Evolutionary conservation across 2,888 invertebrate genomes (phyloP), one percentile per base, ranked within the genome.

Genomic region (Pachycephus smyrnensis): DNA sequence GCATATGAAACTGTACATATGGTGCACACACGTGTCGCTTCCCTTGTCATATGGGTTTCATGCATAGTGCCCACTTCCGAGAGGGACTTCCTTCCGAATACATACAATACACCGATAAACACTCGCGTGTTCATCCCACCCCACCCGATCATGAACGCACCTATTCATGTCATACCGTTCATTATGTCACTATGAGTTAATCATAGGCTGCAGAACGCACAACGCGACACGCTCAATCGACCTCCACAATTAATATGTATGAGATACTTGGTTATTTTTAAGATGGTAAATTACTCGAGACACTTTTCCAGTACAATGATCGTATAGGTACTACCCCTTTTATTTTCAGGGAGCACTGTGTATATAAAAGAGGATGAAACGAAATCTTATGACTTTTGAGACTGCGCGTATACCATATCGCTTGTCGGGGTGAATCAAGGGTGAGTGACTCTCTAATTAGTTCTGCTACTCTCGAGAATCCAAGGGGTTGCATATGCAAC

Each of bases 41-140:
- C 71, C 12, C 71, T 75, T 40, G 75, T 36, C 73, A 73, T 36
- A 32, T 33, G 73, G 33, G 71, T 33, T 69, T 32, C 68, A 32
- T 35, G 69, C 74, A 73, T 36, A 35, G 55, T 81, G 83, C 86
- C 23, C 86, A 86, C 86, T 89, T 89, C 89, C 89, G 89, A 89
- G 90, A 85, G 86, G 83, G 84, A 90, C 89, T 90, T 90, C 90
- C 90, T 90, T 90, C 89, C 89, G 89, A 86, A 82, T 86, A 80
- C 55, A 55, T 77, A 85, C 86, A 84, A 82, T 83, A 75, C 81
- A 77, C 23, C 37, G n/a, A 37, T 37, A 32, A 33, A 9, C 73
- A 12, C 76, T 31, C 23, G 73, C 33, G 33, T 69, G 15, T 76
- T 32, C 40, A 11, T 40, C 36, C 55, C 68, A 68, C 75, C 77